Conservation (phyloP, 2,888 invertebrate species). For the Metallyticus violacea region DNA sequence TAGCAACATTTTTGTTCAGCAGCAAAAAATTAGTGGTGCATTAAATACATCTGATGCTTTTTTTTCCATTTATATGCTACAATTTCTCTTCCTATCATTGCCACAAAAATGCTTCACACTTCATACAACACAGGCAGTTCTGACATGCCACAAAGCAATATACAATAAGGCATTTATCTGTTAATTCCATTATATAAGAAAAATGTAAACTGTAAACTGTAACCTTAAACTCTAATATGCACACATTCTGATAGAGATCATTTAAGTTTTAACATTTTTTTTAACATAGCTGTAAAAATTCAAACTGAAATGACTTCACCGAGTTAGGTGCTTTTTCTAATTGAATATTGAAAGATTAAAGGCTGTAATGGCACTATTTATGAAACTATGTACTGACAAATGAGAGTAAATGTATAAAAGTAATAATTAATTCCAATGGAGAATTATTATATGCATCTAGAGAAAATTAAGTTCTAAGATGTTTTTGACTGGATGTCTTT, state of each 20-base stretch:
- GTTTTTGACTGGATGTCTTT: too few relatives aligned
- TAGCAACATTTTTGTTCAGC: too few relatives aligned
- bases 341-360: not conserved
- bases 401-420: too few relatives aligned
- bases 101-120: not conserved
- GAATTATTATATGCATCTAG: too few relatives aligned
- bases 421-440: too few relatives aligned
- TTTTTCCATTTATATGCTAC: too few relatives aligned
- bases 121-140: not conserved
- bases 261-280: too few relatives aligned
- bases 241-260: not conserved
- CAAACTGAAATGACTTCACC: not conserved
- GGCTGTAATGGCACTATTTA: not conserved
- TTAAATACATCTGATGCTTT: too few relatives aligned
- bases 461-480: too few relatives aligned
- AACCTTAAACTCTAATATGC: not conserved
- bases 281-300: too few relatives aligned
- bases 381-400: too few relatives aligned
- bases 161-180: not conserved
- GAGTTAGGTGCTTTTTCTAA: not conserved
- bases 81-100: not conserved
- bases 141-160: not conserved
- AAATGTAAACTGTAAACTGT: not conserved
- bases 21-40: too few relatives aligned
- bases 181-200: not conserved